Evolutionary conservation across 2,888 invertebrate species (phyloP), one percentile per base, ranked within the genome.

Genomic region (Tuberolachnus salignus): DNA sequence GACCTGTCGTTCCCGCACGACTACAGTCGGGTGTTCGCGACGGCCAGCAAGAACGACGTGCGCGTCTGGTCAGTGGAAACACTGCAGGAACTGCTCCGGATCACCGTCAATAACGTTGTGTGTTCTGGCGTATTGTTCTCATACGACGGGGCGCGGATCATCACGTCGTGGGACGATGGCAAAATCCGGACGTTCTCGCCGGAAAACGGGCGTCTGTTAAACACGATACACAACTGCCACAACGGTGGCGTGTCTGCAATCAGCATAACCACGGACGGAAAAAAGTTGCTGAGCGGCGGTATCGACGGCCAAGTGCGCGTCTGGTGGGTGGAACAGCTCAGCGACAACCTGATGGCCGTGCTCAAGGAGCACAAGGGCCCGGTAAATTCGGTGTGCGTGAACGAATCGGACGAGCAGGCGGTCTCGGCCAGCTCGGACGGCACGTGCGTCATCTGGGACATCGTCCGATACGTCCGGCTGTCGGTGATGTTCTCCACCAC

Each of bases 341-440:
- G 26, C n/a, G 42, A 21, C 19, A 87, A 88, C 67, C 85, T 95
- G 69, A 86, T 91, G 83, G 91, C 90, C 63, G 91, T 93, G 11
- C 86, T 97, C 81, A 96, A 96, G 86, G 97, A 97, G 84, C 97
- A 97, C 87, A 92, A 94, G 84, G 94, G 93, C 13, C 92, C 93
- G 0, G 92, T 97, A 75, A 92, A 94, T 0, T 91, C 92, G 26
- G 90, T 97, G 82, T 90, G 92, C 82, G 90, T 96, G 80, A 92
- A 92, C 44, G 88, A 89, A 80, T 89, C 91, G 83, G 91, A 94
- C 84, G 90, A 89, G 0, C 93, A 94, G 85, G 94, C 95, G 0
- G 92, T 95, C 16, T 95, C 95, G 84, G 92, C 96, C 0, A 94
- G 95, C 63, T 92, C 92, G 0, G 97, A 97, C 86, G 97, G 97